Conservation (phyloP, 2,113 vertebrate species). For the Seriola rivoliana region DNA sequence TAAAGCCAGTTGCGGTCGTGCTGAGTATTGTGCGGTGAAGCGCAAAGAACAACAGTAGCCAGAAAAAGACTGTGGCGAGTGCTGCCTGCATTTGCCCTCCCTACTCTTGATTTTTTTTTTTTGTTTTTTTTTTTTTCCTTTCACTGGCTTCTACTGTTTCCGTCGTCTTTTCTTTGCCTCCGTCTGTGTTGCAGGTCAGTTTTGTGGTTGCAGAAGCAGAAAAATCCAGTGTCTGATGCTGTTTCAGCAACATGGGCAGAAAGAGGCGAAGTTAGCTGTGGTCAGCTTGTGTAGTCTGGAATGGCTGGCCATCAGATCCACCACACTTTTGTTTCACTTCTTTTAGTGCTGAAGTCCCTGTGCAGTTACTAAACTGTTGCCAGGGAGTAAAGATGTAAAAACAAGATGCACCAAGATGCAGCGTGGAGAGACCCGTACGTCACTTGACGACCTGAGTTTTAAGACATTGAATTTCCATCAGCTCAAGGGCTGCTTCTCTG, state of each 20-base stretch:
- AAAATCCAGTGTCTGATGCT: conserved; percentile 42
- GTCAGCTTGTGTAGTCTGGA: conserved; percentile 49
- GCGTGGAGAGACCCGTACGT: not conserved
- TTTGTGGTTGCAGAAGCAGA: conserved; percentile 56
- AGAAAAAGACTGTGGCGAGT: conserved; percentile 77
- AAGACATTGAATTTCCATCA: not conserved
- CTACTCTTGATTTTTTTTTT: conserved; percentile 17
- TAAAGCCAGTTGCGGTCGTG: conserved; percentile 59
- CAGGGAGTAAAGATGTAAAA: not conserved
- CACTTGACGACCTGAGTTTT: not conserved
- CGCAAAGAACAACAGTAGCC: conserved; percentile 73
- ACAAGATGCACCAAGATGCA: not conserved
- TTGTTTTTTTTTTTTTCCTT: conserved; percentile 18
- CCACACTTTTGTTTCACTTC: conserved; percentile 12
- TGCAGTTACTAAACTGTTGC: not conserved
- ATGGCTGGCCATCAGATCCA: conserved; percentile 16
- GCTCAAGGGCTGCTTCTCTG: not conserved
- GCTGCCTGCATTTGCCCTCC: conserved; percentile 39
- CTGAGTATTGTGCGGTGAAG: conserved; percentile 69
- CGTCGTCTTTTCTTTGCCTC: conserved; percentile 2
- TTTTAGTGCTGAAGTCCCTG: not conserved
- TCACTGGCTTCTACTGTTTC: conserved; percentile 12
- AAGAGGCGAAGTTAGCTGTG: conserved; percentile 59
- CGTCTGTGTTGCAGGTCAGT: conserved; percentile 35
- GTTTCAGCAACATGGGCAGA: conserved; percentile 59